Percentiles rank a stretch among this genome's conserved stretches.
phyloP scores from a whole-genome alignment of 2,888 invertebrate species.

The Synergus japonicus region DNA sequence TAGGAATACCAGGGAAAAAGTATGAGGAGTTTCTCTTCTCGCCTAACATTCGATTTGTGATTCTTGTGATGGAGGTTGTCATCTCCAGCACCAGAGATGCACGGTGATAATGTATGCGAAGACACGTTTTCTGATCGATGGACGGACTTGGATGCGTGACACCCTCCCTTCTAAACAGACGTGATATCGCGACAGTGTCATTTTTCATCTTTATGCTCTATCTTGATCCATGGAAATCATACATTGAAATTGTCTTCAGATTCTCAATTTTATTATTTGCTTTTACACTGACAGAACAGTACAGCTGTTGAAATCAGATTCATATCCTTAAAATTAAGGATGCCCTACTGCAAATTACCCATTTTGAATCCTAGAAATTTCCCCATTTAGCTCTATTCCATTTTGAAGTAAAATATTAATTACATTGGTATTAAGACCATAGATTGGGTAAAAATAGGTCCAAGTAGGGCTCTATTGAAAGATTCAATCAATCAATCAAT shows the following conservation, averaged over 20 bases:
- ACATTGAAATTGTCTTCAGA: background rate
- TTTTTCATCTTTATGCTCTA: constrained; percentile 3
- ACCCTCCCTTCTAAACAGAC: constrained; percentile 15
- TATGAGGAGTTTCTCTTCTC: background rate
- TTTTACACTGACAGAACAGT: background rate
- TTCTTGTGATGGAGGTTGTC: constrained; percentile 20
- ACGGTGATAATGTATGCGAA: constrained; percentile 72
- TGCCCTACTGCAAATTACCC: too few relatives aligned
- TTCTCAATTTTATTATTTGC: background rate
- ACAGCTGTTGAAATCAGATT: background rate
- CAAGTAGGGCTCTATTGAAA: too few relatives aligned
- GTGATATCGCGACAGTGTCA: constrained; percentile 24
- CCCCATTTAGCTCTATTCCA: too few relatives aligned
- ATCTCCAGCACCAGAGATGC: constrained; percentile 8
- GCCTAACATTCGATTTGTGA: constrained; percentile 16
- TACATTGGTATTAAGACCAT: too few relatives aligned
- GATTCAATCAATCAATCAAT: too few relatives aligned
- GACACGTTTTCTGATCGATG: constrained; percentile 73
- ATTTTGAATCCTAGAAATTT: too few relatives aligned
- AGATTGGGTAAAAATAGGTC: too few relatives aligned
- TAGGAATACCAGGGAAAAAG: background rate
- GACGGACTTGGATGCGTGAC: constrained; percentile 38
- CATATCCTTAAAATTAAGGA: too few relatives aligned
- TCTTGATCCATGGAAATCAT: background rate
- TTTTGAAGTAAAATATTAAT: too few relatives aligned